Evolutionary conservation across 2,888 invertebrate genomes (phyloP).

Genomic region (Eilema griseolum): DNA sequence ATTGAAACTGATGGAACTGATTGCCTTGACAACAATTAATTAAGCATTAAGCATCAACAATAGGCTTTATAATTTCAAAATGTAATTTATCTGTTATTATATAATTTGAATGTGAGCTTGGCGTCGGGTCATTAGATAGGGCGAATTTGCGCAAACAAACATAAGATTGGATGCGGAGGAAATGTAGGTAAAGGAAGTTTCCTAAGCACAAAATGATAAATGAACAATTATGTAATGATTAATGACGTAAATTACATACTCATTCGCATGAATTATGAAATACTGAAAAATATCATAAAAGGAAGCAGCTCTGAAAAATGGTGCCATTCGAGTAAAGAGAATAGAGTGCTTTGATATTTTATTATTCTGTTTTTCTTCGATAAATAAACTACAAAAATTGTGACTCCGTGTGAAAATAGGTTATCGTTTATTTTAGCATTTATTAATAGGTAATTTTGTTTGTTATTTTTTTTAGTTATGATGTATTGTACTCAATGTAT

Average conservation of each 20-base stretch:
- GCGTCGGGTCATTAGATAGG: background rate
- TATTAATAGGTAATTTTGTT: too few relatives aligned
- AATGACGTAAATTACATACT: constrained; percentile 22
- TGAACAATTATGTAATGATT: constrained; percentile 29
- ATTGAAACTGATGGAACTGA: background rate
- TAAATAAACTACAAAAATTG: background rate
- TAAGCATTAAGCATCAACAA: background rate
- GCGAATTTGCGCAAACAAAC: constrained; percentile 13
- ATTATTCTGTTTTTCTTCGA: background rate
- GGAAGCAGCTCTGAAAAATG: constrained; percentile 7
- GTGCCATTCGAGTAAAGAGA: constrained; percentile 11
- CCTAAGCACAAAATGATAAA: constrained; percentile 24
- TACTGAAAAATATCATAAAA: constrained; percentile 11
- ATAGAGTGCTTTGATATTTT: constrained; percentile 1
- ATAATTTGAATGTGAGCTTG: constrained; percentile 2
- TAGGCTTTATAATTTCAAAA: background rate
- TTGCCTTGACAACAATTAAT: background rate
- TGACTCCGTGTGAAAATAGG: background rate
- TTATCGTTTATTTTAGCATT: too few relatives aligned
- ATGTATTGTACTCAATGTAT: too few relatives aligned
- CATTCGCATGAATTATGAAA: constrained; percentile 19
- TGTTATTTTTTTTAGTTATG: too few relatives aligned
- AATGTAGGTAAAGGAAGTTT: constrained; percentile 18
- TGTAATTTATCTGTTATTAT: background rate
- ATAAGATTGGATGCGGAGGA: constrained; percentile 20